A percentile compares a stretch with the other conserved stretches of the same genome.
phyloP scores from a whole-genome alignment of 2,888 invertebrate genomes.

The Emmelina monodactyla region DNA sequence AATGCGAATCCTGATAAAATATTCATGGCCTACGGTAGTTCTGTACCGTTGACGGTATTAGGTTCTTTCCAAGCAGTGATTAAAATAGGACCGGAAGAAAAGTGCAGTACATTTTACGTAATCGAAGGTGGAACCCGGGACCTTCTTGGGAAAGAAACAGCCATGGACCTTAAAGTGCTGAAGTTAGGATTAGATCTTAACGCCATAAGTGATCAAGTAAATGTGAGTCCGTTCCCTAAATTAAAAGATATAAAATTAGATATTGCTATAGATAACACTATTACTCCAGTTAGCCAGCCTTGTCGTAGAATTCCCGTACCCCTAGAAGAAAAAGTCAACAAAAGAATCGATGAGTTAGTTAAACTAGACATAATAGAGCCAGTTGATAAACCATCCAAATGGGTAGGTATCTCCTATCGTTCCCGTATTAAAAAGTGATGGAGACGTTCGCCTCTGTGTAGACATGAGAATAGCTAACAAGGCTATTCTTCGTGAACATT shows the following conservation, averaged over 20 bases:
- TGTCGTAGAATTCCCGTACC: constrained; percentile 14
- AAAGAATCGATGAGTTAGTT: constrained; percentile 13
- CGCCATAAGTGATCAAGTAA: neutral
- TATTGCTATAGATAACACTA: constrained; percentile 13
- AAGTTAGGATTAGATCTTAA: constrained; percentile 12
- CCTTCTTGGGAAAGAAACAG: constrained; percentile 13
- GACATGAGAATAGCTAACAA: too few relatives aligned
- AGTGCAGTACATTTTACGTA: constrained; percentile 13
- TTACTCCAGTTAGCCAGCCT: constrained; percentile 15
- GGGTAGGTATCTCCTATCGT: too few relatives aligned
- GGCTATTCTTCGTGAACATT: too few relatives aligned
- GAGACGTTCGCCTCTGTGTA: too few relatives aligned
- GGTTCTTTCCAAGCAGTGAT: constrained; percentile 17
- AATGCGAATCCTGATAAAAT: constrained; percentile 9
- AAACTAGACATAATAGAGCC: too few relatives aligned
- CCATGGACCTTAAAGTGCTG: constrained; percentile 10
- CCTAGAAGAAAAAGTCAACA: constrained; percentile 12
- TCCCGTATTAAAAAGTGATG: too few relatives aligned
- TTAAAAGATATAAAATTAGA: constrained; percentile 14
- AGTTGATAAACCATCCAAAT: too few relatives aligned
- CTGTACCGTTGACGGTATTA: constrained; percentile 12
- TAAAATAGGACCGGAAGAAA: neutral
- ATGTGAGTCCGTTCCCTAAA: neutral
- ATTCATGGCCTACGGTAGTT: constrained; percentile 16
- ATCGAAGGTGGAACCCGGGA: constrained; percentile 11